phyloP scores from a whole-genome alignment of 2,797 vertebrate species.

The Lepilemur ruficaudatus region DNA sequence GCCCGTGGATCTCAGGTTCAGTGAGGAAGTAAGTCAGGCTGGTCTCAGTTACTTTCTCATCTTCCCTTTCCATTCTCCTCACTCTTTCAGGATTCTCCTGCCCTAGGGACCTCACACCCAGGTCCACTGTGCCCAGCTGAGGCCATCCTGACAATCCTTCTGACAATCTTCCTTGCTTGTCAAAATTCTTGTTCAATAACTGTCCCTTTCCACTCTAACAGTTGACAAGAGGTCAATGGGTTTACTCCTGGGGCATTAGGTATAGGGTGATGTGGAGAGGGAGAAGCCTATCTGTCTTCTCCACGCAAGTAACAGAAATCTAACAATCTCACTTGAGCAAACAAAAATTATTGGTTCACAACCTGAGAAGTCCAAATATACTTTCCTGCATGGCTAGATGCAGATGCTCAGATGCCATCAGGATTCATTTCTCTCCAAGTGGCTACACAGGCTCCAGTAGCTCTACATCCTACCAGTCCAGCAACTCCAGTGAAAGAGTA shows the following conservation, averaged over 20 bases:
- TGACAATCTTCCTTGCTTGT: background rate
- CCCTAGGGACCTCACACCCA: too few relatives aligned
- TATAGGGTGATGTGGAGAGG: too few relatives aligned
- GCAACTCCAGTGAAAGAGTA: background rate
- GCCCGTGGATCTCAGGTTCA: background rate
- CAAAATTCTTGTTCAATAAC: background rate
- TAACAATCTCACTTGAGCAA: background rate
- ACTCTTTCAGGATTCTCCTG: background rate
- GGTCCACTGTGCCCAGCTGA: background rate
- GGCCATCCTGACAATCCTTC: background rate
- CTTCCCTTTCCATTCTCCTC: background rate
- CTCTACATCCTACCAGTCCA: background rate
- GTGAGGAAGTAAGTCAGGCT: rapidly evolving
- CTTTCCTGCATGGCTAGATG: background rate
- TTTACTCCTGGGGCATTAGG: background rate
- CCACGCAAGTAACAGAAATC: background rate
- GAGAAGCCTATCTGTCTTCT: background rate
- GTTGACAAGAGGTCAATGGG: background rate
- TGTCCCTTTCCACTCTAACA: background rate
- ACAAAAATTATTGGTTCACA: background rate
- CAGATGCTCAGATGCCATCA: background rate
- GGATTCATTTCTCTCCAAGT: background rate
- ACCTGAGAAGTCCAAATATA: background rate
- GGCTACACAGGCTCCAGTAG: background rate
- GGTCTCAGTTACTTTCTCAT: background rate